Conservation (phyloP, 2,797 vertebrate species). For the Acrocephalus scirpaceus region DNA sequence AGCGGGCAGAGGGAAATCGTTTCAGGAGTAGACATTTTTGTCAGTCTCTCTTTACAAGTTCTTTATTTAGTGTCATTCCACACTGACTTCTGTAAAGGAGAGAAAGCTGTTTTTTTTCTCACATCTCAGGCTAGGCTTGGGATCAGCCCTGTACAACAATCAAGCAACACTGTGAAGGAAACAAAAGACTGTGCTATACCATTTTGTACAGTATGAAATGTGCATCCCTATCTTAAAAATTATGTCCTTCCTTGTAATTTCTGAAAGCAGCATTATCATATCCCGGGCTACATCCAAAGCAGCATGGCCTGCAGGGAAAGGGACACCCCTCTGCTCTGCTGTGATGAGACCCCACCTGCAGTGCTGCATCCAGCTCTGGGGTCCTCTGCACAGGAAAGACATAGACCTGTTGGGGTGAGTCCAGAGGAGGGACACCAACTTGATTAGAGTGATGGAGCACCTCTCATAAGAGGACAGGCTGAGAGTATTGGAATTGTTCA, state of each 20-base stretch:
- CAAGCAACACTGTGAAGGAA: not conserved
- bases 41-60: not conserved
- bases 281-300: not conserved
- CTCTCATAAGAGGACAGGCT: not conserved
- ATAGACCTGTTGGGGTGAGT: not conserved
- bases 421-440: not conserved
- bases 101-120: not conserved
- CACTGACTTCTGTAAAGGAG: not conserved
- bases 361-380: not conserved
- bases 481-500: not conserved
- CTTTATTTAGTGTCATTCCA: not conserved
- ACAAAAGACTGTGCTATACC: not conserved
- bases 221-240: not conserved
- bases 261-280: not conserved
- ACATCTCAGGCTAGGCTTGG: not conserved
- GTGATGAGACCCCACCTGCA: not conserved
- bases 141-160: not conserved
- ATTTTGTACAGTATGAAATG: not conserved
- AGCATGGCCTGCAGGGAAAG: rapidly evolving
- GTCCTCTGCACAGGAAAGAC: not conserved
- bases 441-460: not conserved
- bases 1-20: no score
- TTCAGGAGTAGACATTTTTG: not conserved
- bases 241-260: not conserved
- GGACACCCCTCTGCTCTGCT: not conserved